Evolutionary conservation across 2,888 invertebrate species (phyloP), one percentile per base, ranked within the genome.

Genomic region (Amaurobius ferox): DNA sequence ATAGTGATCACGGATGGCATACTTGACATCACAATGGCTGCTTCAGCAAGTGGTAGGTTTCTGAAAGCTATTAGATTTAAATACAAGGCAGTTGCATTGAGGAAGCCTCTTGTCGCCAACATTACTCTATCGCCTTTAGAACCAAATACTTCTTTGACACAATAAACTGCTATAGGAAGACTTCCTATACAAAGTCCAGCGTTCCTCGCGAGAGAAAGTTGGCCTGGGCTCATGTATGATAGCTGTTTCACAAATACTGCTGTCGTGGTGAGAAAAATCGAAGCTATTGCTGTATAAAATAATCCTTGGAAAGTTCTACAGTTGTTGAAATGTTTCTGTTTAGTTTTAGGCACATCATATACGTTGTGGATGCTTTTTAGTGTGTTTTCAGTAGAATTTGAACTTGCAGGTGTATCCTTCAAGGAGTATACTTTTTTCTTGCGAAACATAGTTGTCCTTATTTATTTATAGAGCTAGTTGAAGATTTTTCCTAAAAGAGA

Each of bases 1-100:
- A 97, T 94, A 64, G 96, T 95, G 39, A 97, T 97, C 92, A 97
- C 97, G 39, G 97, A 96, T 0, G 97, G 97, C 67, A 96, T 96
- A 44, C 96, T 97, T 91, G 97, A 97, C 35, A 97, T 96, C 87
- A 96, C 95, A 1, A 96, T 96, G 6, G 96, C 96, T 26, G 97
- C 97, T 91, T 97, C 97, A 32, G 96, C 97, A 88, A 97, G 91
- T 0, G 97, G 96, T 95, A 97, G 96, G 90, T 96, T 95, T 28
- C 96, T 44, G 55, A 39, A 80, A 0, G 97, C 96, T 91, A 96
- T 96, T 91, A 97, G 97, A 92, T 96, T 96, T 90, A 97, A 93
- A 94, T 96, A 96, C 77, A 97, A 92, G 0, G 96, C 96, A 0
- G 96, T 95, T 23, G 97, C 95, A 61, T 97, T 97, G 73, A 96